Evolutionary conservation across 2,113 vertebrate species (phyloP), one percentile per base, ranked within the genome.

Genomic region (Harpagus bidentatus): DNA sequence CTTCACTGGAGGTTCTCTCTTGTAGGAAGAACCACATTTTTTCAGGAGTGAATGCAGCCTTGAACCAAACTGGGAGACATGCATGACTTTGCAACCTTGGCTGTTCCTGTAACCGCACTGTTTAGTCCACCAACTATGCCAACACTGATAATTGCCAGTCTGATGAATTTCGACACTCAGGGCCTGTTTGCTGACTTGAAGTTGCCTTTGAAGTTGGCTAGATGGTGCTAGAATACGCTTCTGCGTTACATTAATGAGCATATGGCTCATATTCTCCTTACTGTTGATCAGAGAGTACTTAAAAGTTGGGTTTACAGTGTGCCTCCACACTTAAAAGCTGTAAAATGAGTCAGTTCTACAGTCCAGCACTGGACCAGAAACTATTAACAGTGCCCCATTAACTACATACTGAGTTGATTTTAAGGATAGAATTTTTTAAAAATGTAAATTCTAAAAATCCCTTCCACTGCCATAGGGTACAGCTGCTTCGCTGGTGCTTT

Each of bases 191-290:
- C 70, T 86, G 42, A 58, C 26, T 69, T 88, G 84, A 86, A 92
- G 71, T 91, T 95, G 63, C 86, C 55, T 80, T 59, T 91, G 47
- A 88, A 62, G n/a, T 43, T 63, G 55, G 53, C 87, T 97, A 97
- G 93, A 45, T 91, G 89, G 95, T 81, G 86, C 93, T 93, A 94
- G 70, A 88, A 73, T 38, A 86, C 0, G 2, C 38, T 55, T 45
- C 26, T 87, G 26, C 2, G 0, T 63, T 10, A 6, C 15, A 18
- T 53, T 82, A 53, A n/a, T 0, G 2, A 79, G 43, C 45, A 34
- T 13, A 11, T 26, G 70, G 66, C 56, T 90, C 70, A 22, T 70
- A 34, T 47, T 85, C 56, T 78, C 50, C 80, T 80, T 85, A 77
- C 23, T 73, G 83, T 26, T 72, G 56, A 32, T 31, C 83, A 73